A percentile compares a stretch with the other conserved stretches of the same genome.
Conservation (phyloP, 2,113 vertebrate species). For the Cryptomyrus ogoouensis region DNA sequence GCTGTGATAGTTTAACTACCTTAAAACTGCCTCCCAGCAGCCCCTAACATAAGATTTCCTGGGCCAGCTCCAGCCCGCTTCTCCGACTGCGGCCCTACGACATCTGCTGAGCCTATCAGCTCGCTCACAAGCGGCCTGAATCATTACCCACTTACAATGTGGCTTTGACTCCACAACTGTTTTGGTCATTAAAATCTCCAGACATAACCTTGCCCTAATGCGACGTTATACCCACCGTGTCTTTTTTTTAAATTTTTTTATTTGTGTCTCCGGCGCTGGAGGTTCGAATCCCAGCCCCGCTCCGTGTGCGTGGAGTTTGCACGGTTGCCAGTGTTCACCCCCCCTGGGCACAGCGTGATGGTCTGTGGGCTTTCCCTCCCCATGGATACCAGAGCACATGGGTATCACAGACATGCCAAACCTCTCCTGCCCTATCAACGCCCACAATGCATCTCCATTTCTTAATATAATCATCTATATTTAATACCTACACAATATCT, state of each 20-base stretch:
- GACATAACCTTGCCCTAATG: neutral
- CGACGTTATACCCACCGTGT: neutral
- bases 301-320: neutral
- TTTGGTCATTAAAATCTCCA: neutral
- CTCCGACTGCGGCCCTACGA: neutral
- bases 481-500: neutral
- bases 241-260: neutral
- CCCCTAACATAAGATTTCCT: neutral
- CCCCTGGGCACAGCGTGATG: neutral
- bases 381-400: neutral
- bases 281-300: neutral
- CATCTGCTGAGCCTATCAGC: constrained; percentile 3
- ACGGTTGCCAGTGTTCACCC: neutral
- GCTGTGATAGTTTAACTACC: neutral
- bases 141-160: neutral
- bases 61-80: neutral
- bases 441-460: neutral
- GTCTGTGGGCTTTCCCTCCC: neutral
- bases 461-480: constrained; percentile 2
- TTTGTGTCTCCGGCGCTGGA: neutral
- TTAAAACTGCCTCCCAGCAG: constrained; percentile 8
- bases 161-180: neutral
- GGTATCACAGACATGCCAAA: neutral
- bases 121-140: neutral
- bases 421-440: neutral